Evolutionary conservation across 2,113 vertebrate genomes (phyloP).

Genomic region (Sceloporus tristichus): DNA sequence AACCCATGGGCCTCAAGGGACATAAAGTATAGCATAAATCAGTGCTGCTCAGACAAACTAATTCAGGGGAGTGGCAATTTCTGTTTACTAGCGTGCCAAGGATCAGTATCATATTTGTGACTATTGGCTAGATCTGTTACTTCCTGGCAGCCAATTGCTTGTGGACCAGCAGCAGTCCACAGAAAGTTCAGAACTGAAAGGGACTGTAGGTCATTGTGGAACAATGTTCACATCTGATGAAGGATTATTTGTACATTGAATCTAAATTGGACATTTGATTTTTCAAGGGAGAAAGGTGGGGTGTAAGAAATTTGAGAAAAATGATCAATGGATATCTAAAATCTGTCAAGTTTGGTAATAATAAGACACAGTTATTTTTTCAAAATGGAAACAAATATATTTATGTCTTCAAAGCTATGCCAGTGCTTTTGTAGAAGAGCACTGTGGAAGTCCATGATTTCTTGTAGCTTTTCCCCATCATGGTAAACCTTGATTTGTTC

Average conservation of each 20-base stretch:
- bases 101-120: no score
- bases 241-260: conserved; percentile 46
- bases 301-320: no score
- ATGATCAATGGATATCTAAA: neutral
- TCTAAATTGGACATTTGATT: neutral
- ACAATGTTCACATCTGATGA: conserved; percentile 41
- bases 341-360: neutral
- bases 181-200: conserved; percentile 43
- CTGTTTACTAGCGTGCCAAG: no score
- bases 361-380: neutral
- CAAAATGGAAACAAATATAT: neutral
- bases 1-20: neutral
- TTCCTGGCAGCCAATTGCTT: no score
- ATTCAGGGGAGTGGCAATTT: no score
- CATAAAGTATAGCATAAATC: neutral
- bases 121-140: no score
- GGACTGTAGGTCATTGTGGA: conserved; percentile 43
- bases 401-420: neutral
- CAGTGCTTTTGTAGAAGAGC: neutral
- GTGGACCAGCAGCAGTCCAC: no score
- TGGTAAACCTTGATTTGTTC: neutral
- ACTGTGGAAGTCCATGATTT: neutral
- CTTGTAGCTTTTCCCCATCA: neutral
- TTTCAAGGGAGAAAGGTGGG: no score
- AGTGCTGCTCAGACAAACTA: no score